A percentile compares a stretch with the other conserved stretches of the same genome.
phyloP scores from a whole-genome alignment of 2,888 invertebrate genomes.

The Ennomos erosarius region DNA sequence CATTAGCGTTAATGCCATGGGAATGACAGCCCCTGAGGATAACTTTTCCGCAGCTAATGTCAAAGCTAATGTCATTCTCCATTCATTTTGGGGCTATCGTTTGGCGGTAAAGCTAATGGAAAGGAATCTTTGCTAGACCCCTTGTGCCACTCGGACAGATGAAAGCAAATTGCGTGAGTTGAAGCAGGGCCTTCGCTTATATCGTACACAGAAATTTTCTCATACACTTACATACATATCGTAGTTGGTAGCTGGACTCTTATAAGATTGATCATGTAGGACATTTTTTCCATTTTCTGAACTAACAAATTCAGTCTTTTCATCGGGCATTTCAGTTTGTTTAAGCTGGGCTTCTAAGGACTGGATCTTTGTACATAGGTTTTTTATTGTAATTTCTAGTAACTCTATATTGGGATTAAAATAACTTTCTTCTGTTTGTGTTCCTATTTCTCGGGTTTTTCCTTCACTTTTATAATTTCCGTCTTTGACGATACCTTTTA shows the following conservation, averaged over 20 bases:
- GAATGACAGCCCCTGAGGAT: too few species aligned
- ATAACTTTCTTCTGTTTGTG: constrained; percentile 52
- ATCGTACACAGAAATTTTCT: not conserved
- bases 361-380: constrained; percentile 47
- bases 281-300: constrained; percentile 20
- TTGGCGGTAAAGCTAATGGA: too few species aligned
- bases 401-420: constrained; percentile 45
- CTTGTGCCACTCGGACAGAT: too few species aligned
- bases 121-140: too few species aligned
- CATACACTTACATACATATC: constrained; percentile 8
- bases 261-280: constrained; percentile 23
- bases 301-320: constrained; percentile 14
- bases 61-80: too few species aligned
- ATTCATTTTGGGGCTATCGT: too few species aligned
- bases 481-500: constrained; percentile 1
- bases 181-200: too few species aligned
- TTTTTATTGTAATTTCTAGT: constrained; percentile 51
- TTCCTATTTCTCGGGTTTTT: constrained; percentile 45
- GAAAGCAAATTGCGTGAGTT: too few species aligned
- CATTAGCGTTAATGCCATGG: too few species aligned
- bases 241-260: constrained; percentile 15
- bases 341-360: constrained; percentile 48
- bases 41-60: too few species aligned
- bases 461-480: constrained; percentile 6
- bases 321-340: constrained; percentile 17